Conservation (phyloP, 2,113 vertebrate genomes). For the Gambusia holbrooki region DNA sequence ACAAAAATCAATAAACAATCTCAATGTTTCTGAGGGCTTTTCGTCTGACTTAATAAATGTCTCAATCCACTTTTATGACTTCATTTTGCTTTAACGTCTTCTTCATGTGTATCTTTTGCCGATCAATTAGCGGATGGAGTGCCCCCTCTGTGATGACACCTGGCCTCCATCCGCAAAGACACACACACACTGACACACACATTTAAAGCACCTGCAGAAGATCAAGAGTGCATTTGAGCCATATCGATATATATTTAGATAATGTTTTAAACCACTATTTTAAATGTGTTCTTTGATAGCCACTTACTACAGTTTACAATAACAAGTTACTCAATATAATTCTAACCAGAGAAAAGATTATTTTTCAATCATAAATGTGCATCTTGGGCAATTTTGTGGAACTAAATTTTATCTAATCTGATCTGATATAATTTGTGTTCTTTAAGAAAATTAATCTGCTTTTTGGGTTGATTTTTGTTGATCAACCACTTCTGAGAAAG, state of each 20-base stretch:
- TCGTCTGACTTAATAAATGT: slow-evolving; percentile 98
- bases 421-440: neutral
- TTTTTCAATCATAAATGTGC: neutral
- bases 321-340: neutral
- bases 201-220: slow-evolving; percentile 34
- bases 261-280: slow-evolving; percentile 42
- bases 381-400: neutral
- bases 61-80: slow-evolving; percentile 96
- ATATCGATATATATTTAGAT: slow-evolving; percentile 50
- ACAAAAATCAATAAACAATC: slow-evolving; percentile 99
- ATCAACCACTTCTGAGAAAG: too few relatives aligned
- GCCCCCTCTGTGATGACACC: slow-evolving; percentile 67
- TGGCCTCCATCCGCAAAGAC: slow-evolving; percentile 59
- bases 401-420: neutral
- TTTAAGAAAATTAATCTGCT: neutral
- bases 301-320: slow-evolving; percentile 10
- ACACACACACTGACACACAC: slow-evolving; percentile 33
- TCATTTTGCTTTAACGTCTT: slow-evolving; percentile 95
- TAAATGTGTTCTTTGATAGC: slow-evolving; percentile 48
- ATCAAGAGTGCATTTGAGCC: slow-evolving; percentile 52
- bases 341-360: neutral
- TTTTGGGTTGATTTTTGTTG: too few relatives aligned
- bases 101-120: slow-evolving; percentile 94
- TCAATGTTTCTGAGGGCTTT: slow-evolving; percentile 91
- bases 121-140: slow-evolving; percentile 91